Evolutionary conservation across 2,797 vertebrate genomes (phyloP).

Genomic region (Leuciscus waleckii): DNA sequence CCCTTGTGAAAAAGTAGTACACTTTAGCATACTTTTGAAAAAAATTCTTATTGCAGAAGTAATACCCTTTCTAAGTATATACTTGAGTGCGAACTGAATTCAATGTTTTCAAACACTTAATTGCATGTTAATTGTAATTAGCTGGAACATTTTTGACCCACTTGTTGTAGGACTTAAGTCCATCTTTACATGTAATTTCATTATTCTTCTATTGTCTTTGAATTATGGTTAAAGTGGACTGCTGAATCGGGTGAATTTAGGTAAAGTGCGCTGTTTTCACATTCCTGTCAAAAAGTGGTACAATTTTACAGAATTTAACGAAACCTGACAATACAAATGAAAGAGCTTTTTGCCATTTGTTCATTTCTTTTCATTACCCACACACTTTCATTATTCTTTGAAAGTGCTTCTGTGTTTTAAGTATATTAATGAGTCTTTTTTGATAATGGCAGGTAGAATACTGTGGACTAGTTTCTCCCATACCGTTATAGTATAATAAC

Average conservation of each 20-base stretch:
- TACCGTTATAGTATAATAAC: neutral
- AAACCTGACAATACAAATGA: neutral
- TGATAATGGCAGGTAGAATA: constrained; percentile 2
- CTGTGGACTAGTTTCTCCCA: neutral
- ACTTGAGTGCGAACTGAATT: neutral
- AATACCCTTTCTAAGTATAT: neutral
- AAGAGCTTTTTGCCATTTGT: neutral
- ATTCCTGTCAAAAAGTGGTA: neutral
- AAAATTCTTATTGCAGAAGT: neutral
- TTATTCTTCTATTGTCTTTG: neutral
- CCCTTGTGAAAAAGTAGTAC: neutral
- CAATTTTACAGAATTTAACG: neutral
- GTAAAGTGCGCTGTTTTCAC: neutral
- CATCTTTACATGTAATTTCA: neutral
- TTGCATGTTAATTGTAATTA: neutral
- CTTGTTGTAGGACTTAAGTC: neutral
- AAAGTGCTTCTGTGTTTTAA: neutral
- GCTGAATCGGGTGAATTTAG: neutral
- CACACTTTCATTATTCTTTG: neutral
- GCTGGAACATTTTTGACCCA: neutral
- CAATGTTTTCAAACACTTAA: neutral
- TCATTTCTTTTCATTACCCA: neutral
- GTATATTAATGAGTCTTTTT: neutral
- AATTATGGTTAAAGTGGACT: neutral
- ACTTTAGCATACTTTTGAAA: constrained; percentile 9